Evolutionary conservation across 2,888 invertebrate species (phyloP), one percentile per base, ranked within the genome.

Genomic region (Allophyes oxyacanthae): DNA sequence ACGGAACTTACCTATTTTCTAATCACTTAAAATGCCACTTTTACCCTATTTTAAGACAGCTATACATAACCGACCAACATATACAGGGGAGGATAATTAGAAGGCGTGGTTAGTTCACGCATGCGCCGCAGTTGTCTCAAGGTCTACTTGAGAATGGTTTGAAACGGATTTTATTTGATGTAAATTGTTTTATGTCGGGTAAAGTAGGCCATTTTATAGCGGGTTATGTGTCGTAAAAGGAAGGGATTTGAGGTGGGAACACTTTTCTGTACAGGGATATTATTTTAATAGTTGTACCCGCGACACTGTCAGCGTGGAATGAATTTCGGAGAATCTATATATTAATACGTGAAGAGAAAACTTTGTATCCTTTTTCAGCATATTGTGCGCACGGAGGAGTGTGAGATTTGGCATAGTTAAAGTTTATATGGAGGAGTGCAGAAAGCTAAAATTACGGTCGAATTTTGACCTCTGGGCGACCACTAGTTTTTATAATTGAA

Each of bases 31-130:
- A 28, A 8, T n/a, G 1, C 10, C 36, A 20, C 4, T 15, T 10
- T 33, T 37, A 37, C 33, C 1, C 1, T 11, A 14, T 34, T 63
- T 65, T 30, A 60, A 66, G 61, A 60, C 11, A 25, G 14, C 6
- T 7, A 13, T 46, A 66, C 67, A 43, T 59, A 65, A 0, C 11
- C 9, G 1, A 28, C 26, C 2, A n/a, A 0, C 14, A 9, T 58
- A 37, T 40, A 40, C 26, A 61, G 45, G 67, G 67, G 61, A 26
- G 64, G 52, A 14, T 37, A 10, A 34, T 7, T 13, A 5, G 45
- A 6, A 53, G 64, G 64, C 67, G 64, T 60, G 66, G 61, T 9
- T 8, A 8, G 9, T 10, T 11, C 15, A 10, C 61, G 67, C 64
- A 38, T 66, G 64, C 64, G 67, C 37, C 0, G 15, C 14, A 14